These are phyloP conservation scores for Chlorodrepanis virens DNA, from an alignment of 2,113 vertebrate genomes.

Conservation along the genomic window DNA sequence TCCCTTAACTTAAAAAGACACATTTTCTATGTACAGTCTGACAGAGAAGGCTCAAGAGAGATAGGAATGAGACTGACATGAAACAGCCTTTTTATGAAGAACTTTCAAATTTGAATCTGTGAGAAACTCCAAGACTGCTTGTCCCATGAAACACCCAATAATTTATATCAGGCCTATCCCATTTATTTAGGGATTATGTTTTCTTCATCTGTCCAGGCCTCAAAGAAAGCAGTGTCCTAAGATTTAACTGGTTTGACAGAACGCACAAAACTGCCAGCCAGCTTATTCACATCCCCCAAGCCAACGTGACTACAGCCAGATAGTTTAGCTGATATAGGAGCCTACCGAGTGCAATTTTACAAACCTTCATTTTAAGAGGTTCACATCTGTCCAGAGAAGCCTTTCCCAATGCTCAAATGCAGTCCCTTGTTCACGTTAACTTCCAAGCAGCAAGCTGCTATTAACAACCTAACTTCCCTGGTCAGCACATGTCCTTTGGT, in stretches of 20 bases:
- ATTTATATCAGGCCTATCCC: neutral
- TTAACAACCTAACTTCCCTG: neutral
- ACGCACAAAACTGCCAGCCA: neutral
- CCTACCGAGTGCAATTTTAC: neutral
- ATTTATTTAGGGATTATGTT: neutral
- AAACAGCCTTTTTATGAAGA: neutral
- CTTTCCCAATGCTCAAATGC: neutral
- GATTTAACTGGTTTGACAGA: neutral
- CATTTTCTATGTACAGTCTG: neutral
- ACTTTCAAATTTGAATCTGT: neutral
- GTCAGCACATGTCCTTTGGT: fast-evolving
- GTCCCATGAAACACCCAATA: neutral
- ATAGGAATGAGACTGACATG: neutral
- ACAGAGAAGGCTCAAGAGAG: neutral
- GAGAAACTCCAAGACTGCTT: neutral
- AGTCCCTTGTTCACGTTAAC: neutral
- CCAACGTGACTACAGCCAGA: neutral
- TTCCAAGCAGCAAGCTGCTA: neutral
- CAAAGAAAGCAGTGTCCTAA: neutral
- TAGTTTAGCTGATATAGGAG: neutral
- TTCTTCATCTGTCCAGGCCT: neutral
- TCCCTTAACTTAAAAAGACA: neutral
- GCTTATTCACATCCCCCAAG: neutral
- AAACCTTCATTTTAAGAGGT: neutral
- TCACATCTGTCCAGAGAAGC: neutral